Conservation (phyloP, 2,113 vertebrate species). For the Amazona guildingii region DNA sequence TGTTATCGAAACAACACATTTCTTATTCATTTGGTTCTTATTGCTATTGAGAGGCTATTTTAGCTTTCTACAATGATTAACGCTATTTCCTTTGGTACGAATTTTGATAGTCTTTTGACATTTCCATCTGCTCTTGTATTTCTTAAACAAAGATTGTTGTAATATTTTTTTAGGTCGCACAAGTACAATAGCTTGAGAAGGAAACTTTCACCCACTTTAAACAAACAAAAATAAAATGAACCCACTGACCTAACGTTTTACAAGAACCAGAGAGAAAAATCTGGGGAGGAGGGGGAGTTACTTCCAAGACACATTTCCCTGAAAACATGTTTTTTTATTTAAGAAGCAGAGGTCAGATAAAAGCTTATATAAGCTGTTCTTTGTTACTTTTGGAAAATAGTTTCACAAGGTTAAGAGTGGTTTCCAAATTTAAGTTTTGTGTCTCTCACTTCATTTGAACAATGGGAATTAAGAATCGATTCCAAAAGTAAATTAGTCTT, state of each 20-base stretch:
- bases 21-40: slow-evolving; percentile 26
- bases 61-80: background rate
- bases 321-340: slow-evolving; percentile 75
- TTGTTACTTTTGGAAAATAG: slow-evolving; percentile 71
- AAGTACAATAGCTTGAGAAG: slow-evolving; percentile 32
- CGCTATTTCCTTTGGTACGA: slow-evolving; percentile 14
- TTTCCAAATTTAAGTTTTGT: slow-evolving; percentile 70
- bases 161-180: background rate
- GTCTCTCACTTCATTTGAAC: slow-evolving; percentile 64
- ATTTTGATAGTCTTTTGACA: slow-evolving; percentile 49
- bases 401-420: slow-evolving; percentile 70
- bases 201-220: slow-evolving; percentile 57
- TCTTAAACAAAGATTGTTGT: slow-evolving; percentile 45
- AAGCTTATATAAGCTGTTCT: slow-evolving; percentile 65
- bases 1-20: slow-evolving; percentile 7
- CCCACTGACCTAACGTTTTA: slow-evolving; percentile 65
- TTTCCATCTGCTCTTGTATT: slow-evolving; percentile 19
- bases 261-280: slow-evolving; percentile 53
- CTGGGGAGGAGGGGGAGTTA: background rate
- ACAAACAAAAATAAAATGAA: slow-evolving; percentile 43
- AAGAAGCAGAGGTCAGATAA: slow-evolving; percentile 69
- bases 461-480: slow-evolving; percentile 48
- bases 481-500: slow-evolving; percentile 64
- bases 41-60: slow-evolving; percentile 4
- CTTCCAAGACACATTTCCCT: slow-evolving; percentile 70